phyloP scores from a whole-genome alignment of 2,113 vertebrate species.

The Zapornia atra region DNA sequence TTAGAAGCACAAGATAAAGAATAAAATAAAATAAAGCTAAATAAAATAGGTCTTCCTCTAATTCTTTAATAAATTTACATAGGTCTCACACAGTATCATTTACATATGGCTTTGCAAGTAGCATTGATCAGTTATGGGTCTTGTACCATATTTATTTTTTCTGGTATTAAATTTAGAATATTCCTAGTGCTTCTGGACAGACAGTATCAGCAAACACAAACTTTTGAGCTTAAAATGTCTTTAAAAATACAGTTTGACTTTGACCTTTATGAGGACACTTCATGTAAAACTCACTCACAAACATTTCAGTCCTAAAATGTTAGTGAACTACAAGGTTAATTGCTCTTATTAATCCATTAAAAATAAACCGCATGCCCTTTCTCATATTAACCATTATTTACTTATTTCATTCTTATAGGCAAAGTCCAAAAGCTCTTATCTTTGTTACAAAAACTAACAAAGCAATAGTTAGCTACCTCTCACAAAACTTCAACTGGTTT shows the following conservation, averaged over 20 bases:
- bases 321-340: constrained; percentile 62
- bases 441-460: constrained; percentile 21
- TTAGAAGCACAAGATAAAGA: not conserved
- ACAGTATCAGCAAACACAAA: not conserved
- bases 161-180: not conserved
- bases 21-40: not conserved
- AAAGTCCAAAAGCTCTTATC: constrained; percentile 35
- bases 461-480: not conserved
- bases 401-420: constrained; percentile 22
- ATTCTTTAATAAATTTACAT: not conserved
- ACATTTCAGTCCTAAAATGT: constrained; percentile 59
- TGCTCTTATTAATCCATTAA: constrained; percentile 65
- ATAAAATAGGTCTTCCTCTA: not conserved
- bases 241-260: constrained; percentile 29
- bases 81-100: not conserved
- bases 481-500: not conserved
- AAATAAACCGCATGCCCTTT: constrained; percentile 49
- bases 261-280: constrained; percentile 36
- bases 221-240: not conserved
- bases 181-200: not conserved
- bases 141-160: not conserved
- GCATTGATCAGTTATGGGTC: not conserved
- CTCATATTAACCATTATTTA: constrained; percentile 55
- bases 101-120: not conserved
- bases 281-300: constrained; percentile 39